Base-by-base conservation (phyloP, 2,113 vertebrate genomes). In the Hydropotes inermis region DNA sequence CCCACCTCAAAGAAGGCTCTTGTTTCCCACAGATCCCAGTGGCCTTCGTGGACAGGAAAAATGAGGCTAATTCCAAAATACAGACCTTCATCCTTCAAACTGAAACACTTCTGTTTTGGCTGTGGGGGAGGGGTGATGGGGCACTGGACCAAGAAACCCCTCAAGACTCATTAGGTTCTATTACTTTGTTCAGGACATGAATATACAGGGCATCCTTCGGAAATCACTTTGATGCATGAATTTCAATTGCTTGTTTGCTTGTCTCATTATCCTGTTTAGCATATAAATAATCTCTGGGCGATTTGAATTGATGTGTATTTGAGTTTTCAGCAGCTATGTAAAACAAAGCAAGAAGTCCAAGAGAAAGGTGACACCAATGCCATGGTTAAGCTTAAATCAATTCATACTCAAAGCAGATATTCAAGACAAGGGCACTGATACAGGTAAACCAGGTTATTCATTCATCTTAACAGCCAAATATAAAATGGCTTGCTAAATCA, bases 341-440 rank as follows among this genome's bases (percentile, higher is more conserved):
- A 95, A 94, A 39, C 57, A 85, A 93, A 79, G 8, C 14, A 87
- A 96, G 45, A 86, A 23, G 36, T 54, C 47, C 74, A 88, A 92
- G 64, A 90, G 57, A 79, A 97, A 84, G 39, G 23, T 28, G 19
- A 33, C 36, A 52, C 27, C 30, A 39, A 23, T 17, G 36, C 7
- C 67, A 54, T 5, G 14, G 52, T 54, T 84, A n/a, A 92, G n/a
- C 16, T 74, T 81, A 95, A 85, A 23, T 79, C 45, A 85, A 23
- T n/a, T 78, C 30, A 54, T 13, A 60, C 27, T 58, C 45, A 64
- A 81, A 7, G 23, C n/a, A 82, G 55, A 36, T 47, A 33, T 83
- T 58, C 19, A 54, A 94, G 36, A 61, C 28, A 89, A 89, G 61
- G 43, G 11, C 7, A 28, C 3, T 1, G 9, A 55, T 27, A 36